Conservation (phyloP, 2,888 invertebrate genomes). For the Rutpela maculata region DNA sequence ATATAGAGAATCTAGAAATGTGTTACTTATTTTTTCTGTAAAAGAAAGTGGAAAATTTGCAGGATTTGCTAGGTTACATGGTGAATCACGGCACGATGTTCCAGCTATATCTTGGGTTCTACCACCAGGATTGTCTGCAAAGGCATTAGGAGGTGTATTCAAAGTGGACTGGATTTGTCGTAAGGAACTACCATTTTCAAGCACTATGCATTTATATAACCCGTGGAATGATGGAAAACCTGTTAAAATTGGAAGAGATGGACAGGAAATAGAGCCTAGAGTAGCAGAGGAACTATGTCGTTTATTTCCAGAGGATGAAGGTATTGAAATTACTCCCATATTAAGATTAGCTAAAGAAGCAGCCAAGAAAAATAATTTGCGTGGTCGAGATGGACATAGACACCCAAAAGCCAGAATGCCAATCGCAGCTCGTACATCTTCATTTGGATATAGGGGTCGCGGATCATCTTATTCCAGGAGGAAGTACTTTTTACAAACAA, state of each 20-base stretch:
- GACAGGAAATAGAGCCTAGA: slow-evolving; percentile 97
- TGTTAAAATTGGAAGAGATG: slow-evolving; percentile 99
- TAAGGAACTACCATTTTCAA: slow-evolving; percentile 93
- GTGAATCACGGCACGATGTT: slow-evolving; percentile 92
- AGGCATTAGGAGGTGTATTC: slow-evolving; percentile 96
- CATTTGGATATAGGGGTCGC: slow-evolving; percentile 75
- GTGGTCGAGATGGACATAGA: slow-evolving; percentile 73
- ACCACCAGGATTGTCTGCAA: slow-evolving; percentile 93
- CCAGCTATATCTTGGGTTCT: slow-evolving; percentile 95
- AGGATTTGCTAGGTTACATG: slow-evolving; percentile 93
- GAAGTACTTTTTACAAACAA: slow-evolving; percentile 80
- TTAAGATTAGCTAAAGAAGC: slow-evolving; percentile 90
- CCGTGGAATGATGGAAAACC: slow-evolving; percentile 99
- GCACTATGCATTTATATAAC: slow-evolving; percentile 94
- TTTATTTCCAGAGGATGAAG: slow-evolving; percentile 94
- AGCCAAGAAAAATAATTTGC: slow-evolving; percentile 76
- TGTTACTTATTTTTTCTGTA: slow-evolving; percentile 96
- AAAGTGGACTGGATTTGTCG: slow-evolving; percentile 95
- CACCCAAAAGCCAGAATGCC: slow-evolving; percentile 73
- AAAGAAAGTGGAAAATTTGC: slow-evolving; percentile 98
- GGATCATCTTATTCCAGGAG: slow-evolving; percentile 76
- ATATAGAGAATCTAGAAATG: slow-evolving; percentile 93
- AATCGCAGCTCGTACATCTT: slow-evolving; percentile 74
- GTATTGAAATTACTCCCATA: slow-evolving; percentile 92
- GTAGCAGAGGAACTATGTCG: slow-evolving; percentile 96